Evolutionary conservation across 1,140 invertebrate genomes (phyloP).

Genomic region (Trichonephila inaurata): DNA sequence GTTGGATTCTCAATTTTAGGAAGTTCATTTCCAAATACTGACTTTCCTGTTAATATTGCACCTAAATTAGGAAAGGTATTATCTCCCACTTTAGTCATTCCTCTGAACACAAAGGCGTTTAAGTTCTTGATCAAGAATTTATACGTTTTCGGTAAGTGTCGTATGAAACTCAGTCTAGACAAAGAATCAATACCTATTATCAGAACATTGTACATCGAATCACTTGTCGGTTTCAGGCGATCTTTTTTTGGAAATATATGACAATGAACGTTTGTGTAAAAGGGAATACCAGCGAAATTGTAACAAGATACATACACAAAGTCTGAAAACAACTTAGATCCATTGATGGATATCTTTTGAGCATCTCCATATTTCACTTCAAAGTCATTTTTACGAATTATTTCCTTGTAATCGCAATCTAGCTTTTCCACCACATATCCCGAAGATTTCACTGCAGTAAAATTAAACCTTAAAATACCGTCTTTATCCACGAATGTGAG

Average conservation of each 20-base stretch:
- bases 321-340: conserved; percentile 33
- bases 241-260: conserved; percentile 37
- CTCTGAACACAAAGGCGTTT: conserved; percentile 85
- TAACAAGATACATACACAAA: conserved; percentile 75
- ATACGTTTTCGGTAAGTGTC: conserved; percentile 82
- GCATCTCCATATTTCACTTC: neutral
- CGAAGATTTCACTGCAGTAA: neutral
- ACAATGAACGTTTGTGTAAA: conserved; percentile 76
- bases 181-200: conserved; percentile 79
- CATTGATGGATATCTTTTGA: neutral
- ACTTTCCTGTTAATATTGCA: conserved; percentile 80
- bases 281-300: conserved; percentile 72
- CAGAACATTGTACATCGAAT: conserved; percentile 76
- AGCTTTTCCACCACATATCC: conserved; percentile 6
- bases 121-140: conserved; percentile 87
- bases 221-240: neutral
- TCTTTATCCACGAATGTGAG: conserved; percentile 63
- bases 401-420: conserved; percentile 55
- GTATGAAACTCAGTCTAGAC: conserved; percentile 78
- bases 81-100: conserved; percentile 81
- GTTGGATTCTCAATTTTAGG: conserved; percentile 43
- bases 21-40: conserved; percentile 53
- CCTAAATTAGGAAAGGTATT: conserved; percentile 82
- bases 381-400: conserved; percentile 69
- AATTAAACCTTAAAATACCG: conserved; percentile 53